Evolutionary conservation across 2,888 invertebrate species (phyloP), one percentile per base, ranked within the genome.

Genomic region (Dicyrtoma fusca): DNA sequence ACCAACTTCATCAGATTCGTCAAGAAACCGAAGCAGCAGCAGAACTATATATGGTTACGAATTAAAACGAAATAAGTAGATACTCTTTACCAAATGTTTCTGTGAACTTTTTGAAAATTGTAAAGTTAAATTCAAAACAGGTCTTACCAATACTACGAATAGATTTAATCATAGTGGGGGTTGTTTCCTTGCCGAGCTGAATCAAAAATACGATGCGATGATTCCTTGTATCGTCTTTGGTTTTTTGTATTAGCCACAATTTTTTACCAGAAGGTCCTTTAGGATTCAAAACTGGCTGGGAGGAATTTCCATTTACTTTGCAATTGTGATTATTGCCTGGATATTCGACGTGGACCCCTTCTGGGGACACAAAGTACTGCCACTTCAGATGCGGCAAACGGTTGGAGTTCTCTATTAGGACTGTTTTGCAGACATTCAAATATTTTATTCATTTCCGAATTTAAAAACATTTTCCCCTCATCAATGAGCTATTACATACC

Each of bases 311-410:
- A 44, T 55, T 51, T 47, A 19, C 71, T 61, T 72, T 65, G 61
- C 75, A 74, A 62, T 72, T 76, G 23, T 74, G 74, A 44, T 80
- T 81, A 78, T 84, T 84, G 6, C 84, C 84, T 11, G 86, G 86
- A 80, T 84, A 86, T 81, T 86, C 85, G 71, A 84, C 84, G 77
- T 85, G 84, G 8, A 85, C 81, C 1, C 86, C 86, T 55, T 83
- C 83, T 26, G 82, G 81, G 1, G 85, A 84, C 74, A 86, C 84
- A 78, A 85, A 86, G 79, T 86, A 86, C 81, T 86, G 86, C 86
- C 86, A 86, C 77, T 85, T 86, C 53, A 86, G 79, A 62, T 82
- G 82, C 5, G 84, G 83, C 74, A 84, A 81, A 61, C 82, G 82
- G 74, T 83, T 83, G 53, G 83, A 80, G 79, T 85, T 85, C 66